Base-by-base conservation (phyloP, 2,797 vertebrate species). In the Caiman crocodilus region DNA sequence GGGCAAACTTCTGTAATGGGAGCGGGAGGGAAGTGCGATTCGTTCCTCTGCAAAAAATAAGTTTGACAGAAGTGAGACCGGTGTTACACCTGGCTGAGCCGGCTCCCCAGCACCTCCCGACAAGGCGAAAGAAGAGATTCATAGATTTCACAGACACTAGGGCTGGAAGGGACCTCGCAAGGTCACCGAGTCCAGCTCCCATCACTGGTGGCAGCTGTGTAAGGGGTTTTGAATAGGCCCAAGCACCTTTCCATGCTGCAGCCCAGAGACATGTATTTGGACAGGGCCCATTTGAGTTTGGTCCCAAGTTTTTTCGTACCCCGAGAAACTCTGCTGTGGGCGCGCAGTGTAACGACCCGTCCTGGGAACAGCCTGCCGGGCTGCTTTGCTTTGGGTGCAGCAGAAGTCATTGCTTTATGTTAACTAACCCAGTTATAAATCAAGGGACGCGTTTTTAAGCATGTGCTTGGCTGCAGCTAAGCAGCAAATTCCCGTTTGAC, bases 131-230 rank as follows among this genome's bases (percentile, higher is more conserved):
- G 9, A 50, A 50, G 42, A 50, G 42, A 50, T 50, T 50, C 42
- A 50, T 10, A 50, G 42, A 50, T 10, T 50, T 50, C 42, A 50
- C 3, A 50, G 42, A 50, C 42, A 50, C 11, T 9, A 50, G 9
- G 42, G 42, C 10, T 50, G 42, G 42, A 50, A 3, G 9, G 42
- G 42, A 50, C 42, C 42, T 50, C 9, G 42, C 42, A 50, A 50
- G 42, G 11, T 50, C 42, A 50, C 3, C 42, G 3, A 10, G 42
- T 50, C 63, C 75, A 11, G 1, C 63, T 74, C 35, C n/a, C 67
- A 30, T 81, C 1, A 1, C 63, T 61, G 85, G 55, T 63, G 69
- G 14, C 1, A 28, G 1, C 15, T 82, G 58, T 32, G 0, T 0
- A 84, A 56, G 69, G 67, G 17, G 63, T 26, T 67, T 76, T n/a